Evolutionary conservation across 2,113 vertebrate genomes (phyloP), one percentile per base, ranked within the genome.

Genomic region (Ophthalmolycus amberensis): DNA sequence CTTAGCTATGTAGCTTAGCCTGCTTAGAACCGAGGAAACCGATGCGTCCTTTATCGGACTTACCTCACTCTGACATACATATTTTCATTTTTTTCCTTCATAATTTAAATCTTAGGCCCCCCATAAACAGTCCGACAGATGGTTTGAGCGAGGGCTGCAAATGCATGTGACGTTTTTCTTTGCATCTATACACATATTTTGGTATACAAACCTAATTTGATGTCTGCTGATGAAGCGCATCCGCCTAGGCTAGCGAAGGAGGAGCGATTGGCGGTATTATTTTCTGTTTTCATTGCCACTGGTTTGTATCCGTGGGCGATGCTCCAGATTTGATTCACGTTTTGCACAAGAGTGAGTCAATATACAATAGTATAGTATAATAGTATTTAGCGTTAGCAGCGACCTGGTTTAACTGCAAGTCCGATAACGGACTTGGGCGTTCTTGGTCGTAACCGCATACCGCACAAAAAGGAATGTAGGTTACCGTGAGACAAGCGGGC

Each of bases 1-100:
- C 56, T 62, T 71, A 83, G 91, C 91, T 79, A 37, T 74, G 71
- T 78, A 54, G 92, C 88, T 34, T 90, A 91, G 87, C 73, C 64
- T 75, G 78, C 74, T 52, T 63, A 82, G 38, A 78, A 29, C 37
- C 75, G 54, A 76, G 71, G 80, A 54, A 85, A 79, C 14, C 0
- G 2, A 15, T 89, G 84, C 75, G 22, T 71, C 82, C 62, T 82
- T 92, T 88, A 89, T 90, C 88, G 88, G 88, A 92, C 88, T n/a
- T 2, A 20, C 32, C 18, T 63, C 9, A 48, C 29, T 46, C 5
- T 27, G 8, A 48, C 40, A 1, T 20, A 38, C 12, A 20, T 54
- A 32, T 71, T 27, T 22, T 2, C 0, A 2, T 60, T 37, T 75
- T 6, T 34, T 20, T 15, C 10, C 18, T 4, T 22, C 11, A 0